Evolutionary conservation across 2,113 vertebrate genomes (phyloP).

Genomic region (Rhizomys pruinosus): DNA sequence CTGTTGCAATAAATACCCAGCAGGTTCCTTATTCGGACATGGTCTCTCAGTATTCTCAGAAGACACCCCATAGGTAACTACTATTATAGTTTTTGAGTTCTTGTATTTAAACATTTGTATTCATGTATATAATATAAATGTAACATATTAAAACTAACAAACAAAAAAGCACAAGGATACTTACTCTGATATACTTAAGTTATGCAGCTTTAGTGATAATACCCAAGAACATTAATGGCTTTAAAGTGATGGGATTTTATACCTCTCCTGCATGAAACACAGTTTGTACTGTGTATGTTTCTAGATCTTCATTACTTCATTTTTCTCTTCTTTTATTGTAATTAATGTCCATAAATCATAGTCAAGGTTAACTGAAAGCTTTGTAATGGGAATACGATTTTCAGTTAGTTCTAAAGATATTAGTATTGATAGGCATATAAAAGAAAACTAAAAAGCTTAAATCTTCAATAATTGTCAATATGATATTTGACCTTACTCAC

Average conservation of each 20-base stretch:
- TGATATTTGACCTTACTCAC: not conserved
- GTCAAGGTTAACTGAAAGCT: not conserved
- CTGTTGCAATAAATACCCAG: too few species aligned
- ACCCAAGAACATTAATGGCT: not conserved
- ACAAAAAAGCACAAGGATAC: not conserved
- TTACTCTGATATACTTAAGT: not conserved
- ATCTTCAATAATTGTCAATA: not conserved
- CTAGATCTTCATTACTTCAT: not conserved
- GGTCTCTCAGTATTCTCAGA: too few species aligned
- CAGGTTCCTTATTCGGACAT: too few species aligned
- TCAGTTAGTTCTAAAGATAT: not conserved
- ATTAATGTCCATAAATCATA: not conserved
- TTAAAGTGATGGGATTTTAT: not conserved
- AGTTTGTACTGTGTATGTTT: not conserved
- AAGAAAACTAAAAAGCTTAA: not conserved
- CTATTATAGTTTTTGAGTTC: not conserved
- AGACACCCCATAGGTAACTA: not conserved
- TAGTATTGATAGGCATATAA: not conserved
- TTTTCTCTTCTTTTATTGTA: not conserved
- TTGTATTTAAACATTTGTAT: not conserved
- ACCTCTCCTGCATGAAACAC: not conserved
- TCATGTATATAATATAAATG: not conserved
- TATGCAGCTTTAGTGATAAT: not conserved
- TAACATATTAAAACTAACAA: conserved; percentile 16
- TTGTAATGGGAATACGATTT: not conserved